Base-by-base conservation (phyloP, 2,888 invertebrate species). In the Onchidella celtica region DNA sequence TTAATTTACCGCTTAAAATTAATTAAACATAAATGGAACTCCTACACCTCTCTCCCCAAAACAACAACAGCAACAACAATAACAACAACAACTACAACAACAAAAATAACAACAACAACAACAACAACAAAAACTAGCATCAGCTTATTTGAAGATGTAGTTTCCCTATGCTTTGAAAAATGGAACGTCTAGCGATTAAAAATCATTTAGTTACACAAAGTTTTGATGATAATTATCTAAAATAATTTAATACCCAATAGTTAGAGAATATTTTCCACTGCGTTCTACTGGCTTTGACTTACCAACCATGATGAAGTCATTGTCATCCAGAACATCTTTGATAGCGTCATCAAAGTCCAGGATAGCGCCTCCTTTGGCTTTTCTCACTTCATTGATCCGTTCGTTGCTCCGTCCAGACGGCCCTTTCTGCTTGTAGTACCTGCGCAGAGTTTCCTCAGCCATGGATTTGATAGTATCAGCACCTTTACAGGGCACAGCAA, bases 251-350 rank as follows among this genome's bases (percentile, higher is more conserved):
- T 6, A 47, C 47, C 47, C 6, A 47, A 6, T 47, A 47, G 47
- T 6, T 17, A 47, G 17, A 47, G 9, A 47, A 6, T 47, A 17
- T 47, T 47, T 47, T 47, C 47, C 47, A 6, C 47, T 47, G 6
- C 6, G 9, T 47, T 6, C 47, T 47, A 47, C 47, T 6, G 9
- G 9, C 47, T 17, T 11, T 36, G 3, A 85, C 94, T 92, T 91
- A 95, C 95, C 95, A 40, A 95, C 94, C 27, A 95, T 94, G 17
- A 95, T 94, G 89, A 95, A 95, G 86, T 95, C 95, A 87, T 95
- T 94, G 88, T 95, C 95, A 85, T 95, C 95, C 29, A 95, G 91
- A 9, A 95, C 94, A 78, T 94, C 94, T 66, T 90, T 91, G 65
- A 95, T 93, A 21, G 91, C 74, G 88, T 95, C 95, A 83, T 94